These are phyloP conservation scores for Leuciscus idus DNA, from an alignment of 2,113 vertebrate species.

Conservation along the genomic window DNA sequence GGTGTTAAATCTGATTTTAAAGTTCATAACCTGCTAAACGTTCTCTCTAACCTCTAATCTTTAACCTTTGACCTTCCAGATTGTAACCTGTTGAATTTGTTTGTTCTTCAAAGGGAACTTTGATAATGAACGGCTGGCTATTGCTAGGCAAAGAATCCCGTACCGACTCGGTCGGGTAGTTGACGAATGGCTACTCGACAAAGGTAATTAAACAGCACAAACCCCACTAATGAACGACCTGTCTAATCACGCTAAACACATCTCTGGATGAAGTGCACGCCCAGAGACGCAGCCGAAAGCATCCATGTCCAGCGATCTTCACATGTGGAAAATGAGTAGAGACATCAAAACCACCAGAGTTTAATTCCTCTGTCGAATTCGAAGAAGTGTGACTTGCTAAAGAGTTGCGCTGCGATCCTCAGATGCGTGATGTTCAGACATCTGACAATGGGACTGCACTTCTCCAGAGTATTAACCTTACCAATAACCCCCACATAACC, in stretches of 20 bases:
- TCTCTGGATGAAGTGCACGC: constrained; percentile 83
- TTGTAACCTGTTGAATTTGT: constrained; percentile 83
- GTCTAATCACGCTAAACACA: constrained; percentile 81
- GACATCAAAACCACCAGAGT: background rate
- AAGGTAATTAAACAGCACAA: constrained; percentile 95
- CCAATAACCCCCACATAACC: constrained; percentile 85
- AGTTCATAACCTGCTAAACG: constrained; percentile 78
- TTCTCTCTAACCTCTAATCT: constrained; percentile 82
- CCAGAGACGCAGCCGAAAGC: constrained; percentile 47
- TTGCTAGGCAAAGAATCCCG: constrained; percentile 99
- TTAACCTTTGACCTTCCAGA: constrained; percentile 86
- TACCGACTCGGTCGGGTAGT: constrained; percentile 98
- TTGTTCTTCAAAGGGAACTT: constrained; percentile 96
- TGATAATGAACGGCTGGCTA: constrained; percentile 98
- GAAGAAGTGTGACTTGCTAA: background rate
- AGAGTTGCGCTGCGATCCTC: background rate
- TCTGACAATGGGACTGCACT: constrained; percentile 70
- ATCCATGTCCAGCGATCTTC: background rate
- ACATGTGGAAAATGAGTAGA: background rate
- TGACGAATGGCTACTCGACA: constrained; percentile 99
- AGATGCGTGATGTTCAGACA: background rate
- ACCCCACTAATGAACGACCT: constrained; percentile 73
- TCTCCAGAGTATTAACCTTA: constrained; percentile 76
- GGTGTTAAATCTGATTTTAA: constrained; percentile 71
- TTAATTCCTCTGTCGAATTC: background rate